A percentile compares a stretch with the other conserved stretches of the same genome.
Evolutionary conservation across 2,888 invertebrate species (phyloP).

Genomic region (Trichogramma evanescens): DNA sequence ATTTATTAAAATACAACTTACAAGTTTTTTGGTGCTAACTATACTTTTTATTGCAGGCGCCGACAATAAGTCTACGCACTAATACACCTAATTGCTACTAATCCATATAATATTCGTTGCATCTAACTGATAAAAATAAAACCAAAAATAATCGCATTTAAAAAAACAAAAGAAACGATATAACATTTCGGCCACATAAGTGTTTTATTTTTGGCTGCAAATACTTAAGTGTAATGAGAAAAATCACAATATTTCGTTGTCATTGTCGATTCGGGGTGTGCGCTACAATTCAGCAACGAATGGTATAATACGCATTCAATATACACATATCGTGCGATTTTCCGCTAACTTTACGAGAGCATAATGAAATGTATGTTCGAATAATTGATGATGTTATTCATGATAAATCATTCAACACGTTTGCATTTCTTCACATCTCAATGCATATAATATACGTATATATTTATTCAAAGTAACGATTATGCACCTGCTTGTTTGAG

Average conservation of each 20-base stretch:
- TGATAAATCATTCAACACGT: not conserved
- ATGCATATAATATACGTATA: not conserved
- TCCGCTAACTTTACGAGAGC: too few relatives aligned
- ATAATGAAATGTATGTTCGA: too few relatives aligned
- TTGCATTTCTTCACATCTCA: constrained; percentile 9
- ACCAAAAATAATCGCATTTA: constrained; percentile 22
- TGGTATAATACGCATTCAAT: not conserved
- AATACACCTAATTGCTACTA: constrained; percentile 45
- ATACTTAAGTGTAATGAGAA: constrained; percentile 8
- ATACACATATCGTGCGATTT: too few relatives aligned
- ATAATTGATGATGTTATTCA: too few relatives aligned
- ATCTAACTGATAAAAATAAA: constrained; percentile 33
- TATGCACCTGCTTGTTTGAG: constrained; percentile 15
- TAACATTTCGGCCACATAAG: constrained; percentile 24
- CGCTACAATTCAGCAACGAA: constrained; percentile 20
- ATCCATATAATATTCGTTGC: constrained; percentile 36
- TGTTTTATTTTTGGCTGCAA: constrained; percentile 25
- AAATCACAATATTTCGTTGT: constrained; percentile 11
- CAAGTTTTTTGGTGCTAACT: constrained; percentile 33
- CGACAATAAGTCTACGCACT: constrained; percentile 49
- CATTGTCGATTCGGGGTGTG: constrained; percentile 25
- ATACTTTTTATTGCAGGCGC: constrained; percentile 48
- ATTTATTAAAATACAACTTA: constrained; percentile 7
- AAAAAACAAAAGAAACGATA: not conserved
- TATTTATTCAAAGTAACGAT: too few relatives aligned